Base-by-base conservation (phyloP, 2,797 vertebrate species). In the Aratinga solstitialis region DNA sequence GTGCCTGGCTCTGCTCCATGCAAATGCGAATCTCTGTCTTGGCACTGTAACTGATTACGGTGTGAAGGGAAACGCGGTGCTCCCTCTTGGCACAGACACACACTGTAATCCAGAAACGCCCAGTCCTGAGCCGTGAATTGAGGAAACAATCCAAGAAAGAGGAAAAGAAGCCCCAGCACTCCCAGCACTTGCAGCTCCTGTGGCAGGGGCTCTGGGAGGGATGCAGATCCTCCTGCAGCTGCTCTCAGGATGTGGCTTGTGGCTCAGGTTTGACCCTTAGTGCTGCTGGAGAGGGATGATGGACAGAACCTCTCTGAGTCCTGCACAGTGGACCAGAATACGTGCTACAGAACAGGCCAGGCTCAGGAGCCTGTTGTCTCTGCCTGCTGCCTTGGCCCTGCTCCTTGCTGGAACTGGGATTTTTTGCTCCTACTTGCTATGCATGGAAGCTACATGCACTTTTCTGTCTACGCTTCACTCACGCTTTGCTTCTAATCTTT, bases 261-360 rank as follows among this genome's bases (percentile, higher is more conserved):
- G 51, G 26, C 73, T 95, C 63, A 16, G 22, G 43, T 66, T 84
- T 67, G 58, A 8, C 26, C 43, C 42, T 50, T 54, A 81, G 54
- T 66, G 7, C 43, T 87, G 65, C 48, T 71, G 22, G 21, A 48
- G 48, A 63, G 22, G 26, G 22, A 11, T 59, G 65, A 51, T 36
- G 56, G n/a, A 59, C 14, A 17, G n/a, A 59, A 24, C 34, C 56
- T 23, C 56, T 34, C 22, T 3, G 22, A 34, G n/a, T 17, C 56
- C 56, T 62, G 0, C 0, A 0, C 8, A 48, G 54, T 2, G 5
- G 10, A 76, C n/a, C 38, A 53, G 56, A 69, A 29, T 3, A 23
- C 27, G 32, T 58, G 42, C 36, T 73, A 6, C 51, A 38, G 17
- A 40, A 9, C 0, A 45, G 42, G 18, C 54, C 34, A 42, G 59